Percentiles rank a stretch among this genome's conserved stretches.
Evolutionary conservation across 2,888 invertebrate genomes (phyloP).

Genomic region (Eumacrocentrus americanus): DNA sequence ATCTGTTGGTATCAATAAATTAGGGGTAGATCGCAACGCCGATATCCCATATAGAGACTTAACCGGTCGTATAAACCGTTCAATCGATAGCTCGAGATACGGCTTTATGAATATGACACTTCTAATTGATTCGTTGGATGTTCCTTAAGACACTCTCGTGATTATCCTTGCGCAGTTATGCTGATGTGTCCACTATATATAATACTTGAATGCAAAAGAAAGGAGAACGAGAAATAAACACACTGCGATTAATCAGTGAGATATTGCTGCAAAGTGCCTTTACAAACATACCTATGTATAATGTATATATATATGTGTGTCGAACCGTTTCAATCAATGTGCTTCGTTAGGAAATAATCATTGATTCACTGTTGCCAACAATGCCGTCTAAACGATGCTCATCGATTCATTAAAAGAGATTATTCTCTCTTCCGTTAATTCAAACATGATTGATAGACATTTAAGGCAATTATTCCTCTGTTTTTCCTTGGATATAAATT

Average conservation of each 20-base stretch:
- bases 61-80: background rate
- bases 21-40: slow-evolving; percentile 42
- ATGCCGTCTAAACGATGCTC: background rate
- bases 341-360: slow-evolving; percentile 48
- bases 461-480: no score
- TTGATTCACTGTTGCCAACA: background rate
- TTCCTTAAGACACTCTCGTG: background rate
- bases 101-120: slow-evolving; percentile 12
- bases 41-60: slow-evolving; percentile 32
- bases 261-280: slow-evolving; percentile 23
- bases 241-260: slow-evolving; percentile 25
- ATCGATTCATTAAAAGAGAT: slow-evolving; percentile 6
- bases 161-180: background rate
- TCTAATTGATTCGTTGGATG: slow-evolving; percentile 9
- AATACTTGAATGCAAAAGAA: background rate
- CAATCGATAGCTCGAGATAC: slow-evolving; percentile 6
- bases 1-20: slow-evolving; percentile 41
- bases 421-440: no score
- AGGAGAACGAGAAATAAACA: background rate
- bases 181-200: no score
- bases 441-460: no score
- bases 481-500: no score
- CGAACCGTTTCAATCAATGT: slow-evolving; percentile 36
- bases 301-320: no score
- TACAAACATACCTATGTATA: no score